Conservation (phyloP, 2,888 invertebrate species). For the Gnatocerus cornutus region DNA sequence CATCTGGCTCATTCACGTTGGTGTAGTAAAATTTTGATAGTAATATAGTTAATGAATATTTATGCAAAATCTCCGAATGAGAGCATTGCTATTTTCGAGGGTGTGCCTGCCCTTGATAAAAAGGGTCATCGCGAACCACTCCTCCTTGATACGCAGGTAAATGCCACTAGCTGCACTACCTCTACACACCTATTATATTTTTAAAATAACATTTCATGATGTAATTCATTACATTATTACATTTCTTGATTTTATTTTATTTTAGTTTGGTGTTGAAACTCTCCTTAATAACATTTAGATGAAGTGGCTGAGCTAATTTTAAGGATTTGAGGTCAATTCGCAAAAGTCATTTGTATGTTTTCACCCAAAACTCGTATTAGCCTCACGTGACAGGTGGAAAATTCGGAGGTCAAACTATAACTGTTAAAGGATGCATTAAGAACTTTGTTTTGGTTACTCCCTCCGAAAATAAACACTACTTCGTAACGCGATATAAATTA, state of each 20-base stretch:
- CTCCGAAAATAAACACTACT: slow-evolving; percentile 38
- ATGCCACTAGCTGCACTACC: slow-evolving; percentile 44
- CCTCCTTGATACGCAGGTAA: slow-evolving; percentile 42
- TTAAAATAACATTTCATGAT: slow-evolving; percentile 41
- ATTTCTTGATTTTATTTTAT: slow-evolving; percentile 30
- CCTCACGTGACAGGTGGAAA: neutral
- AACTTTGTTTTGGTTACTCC: slow-evolving; percentile 17
- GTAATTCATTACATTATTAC: slow-evolving; percentile 44
- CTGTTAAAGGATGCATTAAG: slow-evolving; percentile 7
- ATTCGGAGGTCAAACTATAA: neutral
- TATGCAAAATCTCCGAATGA: neutral
- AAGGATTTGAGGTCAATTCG: slow-evolving; percentile 18
- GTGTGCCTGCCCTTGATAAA: slow-evolving; percentile 43
- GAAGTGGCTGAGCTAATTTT: slow-evolving; percentile 16
- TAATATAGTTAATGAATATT: neutral
- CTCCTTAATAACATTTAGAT: slow-evolving; percentile 33
- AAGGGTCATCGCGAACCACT: slow-evolving; percentile 48
- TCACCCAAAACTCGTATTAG: slow-evolving; percentile 9
- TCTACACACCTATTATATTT: slow-evolving; percentile 47
- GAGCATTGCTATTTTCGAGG: slow-evolving; percentile 22
- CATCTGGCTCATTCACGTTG: no score
- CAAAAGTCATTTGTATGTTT: slow-evolving; percentile 5
- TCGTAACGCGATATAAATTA: slow-evolving; percentile 29
- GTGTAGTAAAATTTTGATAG: no score
- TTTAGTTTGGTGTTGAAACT: slow-evolving; percentile 29